Base-by-base conservation (phyloP, 2,113 vertebrate species). In the Cebus imitator region DNA sequence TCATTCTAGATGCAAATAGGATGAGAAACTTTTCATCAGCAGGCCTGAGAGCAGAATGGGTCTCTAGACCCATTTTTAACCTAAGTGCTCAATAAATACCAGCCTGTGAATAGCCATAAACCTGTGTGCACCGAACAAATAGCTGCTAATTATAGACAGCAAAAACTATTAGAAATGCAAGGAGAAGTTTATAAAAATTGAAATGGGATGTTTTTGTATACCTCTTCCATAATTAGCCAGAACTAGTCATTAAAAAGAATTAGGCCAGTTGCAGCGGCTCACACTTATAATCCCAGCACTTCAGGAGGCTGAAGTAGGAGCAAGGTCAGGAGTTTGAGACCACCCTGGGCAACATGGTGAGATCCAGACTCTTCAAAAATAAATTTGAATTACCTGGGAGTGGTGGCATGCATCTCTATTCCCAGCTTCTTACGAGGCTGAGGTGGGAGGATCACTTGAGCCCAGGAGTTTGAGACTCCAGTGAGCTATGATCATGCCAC, bases 51-150 rank as follows among this genome's bases (percentile, higher is more conserved):
- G 43, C 25, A 18, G 21, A 80, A 57, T 73, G 72, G 64, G 73
- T 64, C 64, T 85, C 52, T 66, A 35, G 52, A 73, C 82, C 86
- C 79, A 75, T 75, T 89, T 96, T 78, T 76, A 95, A 90, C 73
- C 25, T 68, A 95, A 90, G 17, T 87, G 57, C 83, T 91, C 40
- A 82, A 78, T 90, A 82, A 75, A 90, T 61, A n/a, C 9, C 61
- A 81, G 86, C 35, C 35, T 30, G 48, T 20, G 70, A 89, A 75
- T 27, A 82, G 43, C 27, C 9, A 52, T 75, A 90, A 85, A 37
- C 35, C 86, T 84, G 32, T 35, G 43, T 75, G 84, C 48, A 75
- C 57, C 87, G 87, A 73, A 73, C 73, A 79, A 90, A 81, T 12
- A 76, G 81, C 14, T 32, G 45, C 58, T 87, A 87, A 64, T 82